Base-by-base conservation (phyloP, 2,888 invertebrate genomes). In the Ormia ochracea region DNA sequence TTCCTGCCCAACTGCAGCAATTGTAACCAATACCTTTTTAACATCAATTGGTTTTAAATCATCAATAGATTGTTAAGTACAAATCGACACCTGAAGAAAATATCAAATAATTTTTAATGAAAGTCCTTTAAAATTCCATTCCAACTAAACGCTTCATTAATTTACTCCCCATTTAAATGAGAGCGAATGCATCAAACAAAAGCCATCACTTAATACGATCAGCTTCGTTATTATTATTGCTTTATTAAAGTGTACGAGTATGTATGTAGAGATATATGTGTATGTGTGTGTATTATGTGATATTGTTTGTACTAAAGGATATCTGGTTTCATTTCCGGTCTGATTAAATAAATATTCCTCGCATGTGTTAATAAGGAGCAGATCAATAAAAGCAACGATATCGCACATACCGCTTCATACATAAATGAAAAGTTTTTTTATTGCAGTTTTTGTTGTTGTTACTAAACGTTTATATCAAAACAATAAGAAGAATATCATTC, bases 271-370 rank as follows among this genome's bases (percentile, higher is more conserved):
- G n/a, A n/a, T 56, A 61, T n/a, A 19, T 10, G 12, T 48, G 1
- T 41, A 56, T 26, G 3, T 14, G 26, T 50, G 17, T 45, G 12
- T 19, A 28, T 38, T 75, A 66, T 74, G 65, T 75, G 43, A 45
- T 54, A 69, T 69, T 69, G 43, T 56, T 76, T 69, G 61, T 56
- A 76, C 28, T 76, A 63, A 80, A 80, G 76, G 86, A 88, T 87
- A 87, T 87, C 87, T 88, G 86, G 87, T 87, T 87, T 87, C 87
- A 86, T 87, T 88, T 87, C 87, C 87, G 87, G 84, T 87, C 87
- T 84, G 76, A 83, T 83, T 74, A 61, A 72, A 63, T 58, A 48
- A 31, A 59, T 59, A 58, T 28, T 41, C 12, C 21, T 48, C 9
- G 69, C 52, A 63, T 77, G 65, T 58, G 52, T 54, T 75, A 66